Evolutionary conservation across 2,797 vertebrate genomes (phyloP).

Genomic region (Sebastes taczanowskii): DNA sequence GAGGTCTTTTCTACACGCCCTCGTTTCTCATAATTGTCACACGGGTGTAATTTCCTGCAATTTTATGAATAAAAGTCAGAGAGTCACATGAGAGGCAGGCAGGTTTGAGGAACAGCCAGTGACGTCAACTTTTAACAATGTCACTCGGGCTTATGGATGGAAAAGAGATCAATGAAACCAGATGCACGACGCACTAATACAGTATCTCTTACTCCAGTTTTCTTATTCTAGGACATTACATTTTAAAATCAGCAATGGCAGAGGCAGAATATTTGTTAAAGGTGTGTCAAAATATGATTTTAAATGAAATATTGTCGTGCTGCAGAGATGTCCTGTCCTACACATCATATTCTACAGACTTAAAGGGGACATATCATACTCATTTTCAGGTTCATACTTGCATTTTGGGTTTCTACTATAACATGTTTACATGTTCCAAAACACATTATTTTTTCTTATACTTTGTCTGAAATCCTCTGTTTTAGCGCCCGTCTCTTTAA

Average conservation of each 20-base stretch:
- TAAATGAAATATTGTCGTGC: too few relatives aligned
- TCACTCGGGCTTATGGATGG: constrained; percentile 3
- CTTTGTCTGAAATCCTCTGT: too few relatives aligned
- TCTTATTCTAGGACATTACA: not conserved
- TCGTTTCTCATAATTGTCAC: constrained; percentile 44
- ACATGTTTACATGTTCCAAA: too few relatives aligned
- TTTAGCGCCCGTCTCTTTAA: too few relatives aligned
- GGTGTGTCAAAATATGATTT: too few relatives aligned
- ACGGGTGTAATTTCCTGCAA: constrained; percentile 57
- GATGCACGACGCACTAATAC: not conserved
- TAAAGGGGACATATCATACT: too few relatives aligned
- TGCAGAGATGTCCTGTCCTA: too few relatives aligned
- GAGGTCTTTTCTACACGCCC: constrained; percentile 1
- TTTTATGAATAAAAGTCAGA: constrained; percentile 45
- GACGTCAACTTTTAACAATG: not conserved
- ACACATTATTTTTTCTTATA: too few relatives aligned
- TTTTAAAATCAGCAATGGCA: not conserved
- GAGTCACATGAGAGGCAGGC: constrained; percentile 3
- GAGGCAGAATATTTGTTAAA: too few relatives aligned
- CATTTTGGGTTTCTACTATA: too few relatives aligned
- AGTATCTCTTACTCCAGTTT: not conserved
- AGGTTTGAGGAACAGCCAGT: constrained; percentile 5
- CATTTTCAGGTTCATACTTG: too few relatives aligned
- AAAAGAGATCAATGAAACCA: constrained; percentile 19
- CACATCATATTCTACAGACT: too few relatives aligned